Base-by-base conservation (phyloP, 92 coral and sea anemone species). In the Epizoanthus rinbou region DNA sequence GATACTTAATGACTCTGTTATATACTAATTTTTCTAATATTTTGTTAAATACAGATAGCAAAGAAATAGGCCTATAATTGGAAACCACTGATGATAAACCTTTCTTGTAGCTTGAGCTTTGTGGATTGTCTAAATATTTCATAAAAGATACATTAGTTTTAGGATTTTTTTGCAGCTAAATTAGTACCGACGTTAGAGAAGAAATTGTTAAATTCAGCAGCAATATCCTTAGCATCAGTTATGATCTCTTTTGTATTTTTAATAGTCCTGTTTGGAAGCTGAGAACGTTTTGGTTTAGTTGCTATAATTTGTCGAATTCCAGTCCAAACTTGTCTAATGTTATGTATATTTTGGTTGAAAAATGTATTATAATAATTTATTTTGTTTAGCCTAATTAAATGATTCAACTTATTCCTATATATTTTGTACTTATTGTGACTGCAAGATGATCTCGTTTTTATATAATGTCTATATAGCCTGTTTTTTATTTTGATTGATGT, bases 351-450 rank as follows among this genome's bases (percentile, higher is more conserved):
- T 7, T 62, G 67, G 5, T 62, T 5, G 9, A 70, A 70, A 70
- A 70, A 43, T 17, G 75, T 22, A 45, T 43, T 43, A 70, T 70
- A 70, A 70, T 70, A 13, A 41, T 43, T 70, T 17, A 70, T 70
- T 58, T 70, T 70, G 23, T 11, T 70, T 70, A 70, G 11, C 57
- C 75, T 70, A 70, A 70, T 70, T 70, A 70, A 70, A 18, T 70
- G 75, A 70, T 70, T 70, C 18, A 43, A 70, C 18, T 70, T 70
- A 22, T 71, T 71, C 76, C 76, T 71, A 71, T 71, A 45, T 75
- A 75, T 24, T 75, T 75, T 75, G 18, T 71, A 71, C 76, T 71
- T 71, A 71, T 71, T 31, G 76, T 71, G 76, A 71, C 76, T 71
- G 76, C 22, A 21, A 71, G 18, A 31, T 71, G 76, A 71, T 71